A percentile compares a stretch with the other conserved stretches of the same genome.
These are phyloP conservation scores for Arctocebus calabarensis DNA, from an alignment of 2,797 vertebrate species.

Conservation along the genomic window DNA sequence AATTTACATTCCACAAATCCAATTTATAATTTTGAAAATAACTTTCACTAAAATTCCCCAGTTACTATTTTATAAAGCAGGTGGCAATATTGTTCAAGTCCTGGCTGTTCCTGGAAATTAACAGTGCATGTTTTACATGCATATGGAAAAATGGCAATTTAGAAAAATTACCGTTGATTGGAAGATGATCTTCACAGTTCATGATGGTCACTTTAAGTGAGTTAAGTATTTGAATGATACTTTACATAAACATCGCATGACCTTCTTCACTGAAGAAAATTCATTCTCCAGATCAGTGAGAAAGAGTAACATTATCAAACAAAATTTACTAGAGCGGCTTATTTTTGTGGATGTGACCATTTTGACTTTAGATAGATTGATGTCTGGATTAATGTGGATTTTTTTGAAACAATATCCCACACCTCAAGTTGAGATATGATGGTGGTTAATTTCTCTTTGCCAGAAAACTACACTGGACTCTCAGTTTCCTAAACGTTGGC, in stretches of 20 bases:
- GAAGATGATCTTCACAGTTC: slow-evolving; percentile 20
- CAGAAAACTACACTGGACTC: not conserved
- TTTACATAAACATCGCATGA: slow-evolving; percentile 18
- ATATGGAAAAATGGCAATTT: not conserved
- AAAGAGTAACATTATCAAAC: not conserved
- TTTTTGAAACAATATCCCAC: not conserved
- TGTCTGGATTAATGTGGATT: not conserved
- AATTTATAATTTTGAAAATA: slow-evolving; percentile 51
- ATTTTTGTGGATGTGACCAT: not conserved
- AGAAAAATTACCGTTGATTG: not conserved
- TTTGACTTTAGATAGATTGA: not conserved
- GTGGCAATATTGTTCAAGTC: not conserved
- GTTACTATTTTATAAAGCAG: slow-evolving; percentile 27
- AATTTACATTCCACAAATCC: not conserved
- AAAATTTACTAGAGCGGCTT: not conserved
- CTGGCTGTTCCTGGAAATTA: not conserved
- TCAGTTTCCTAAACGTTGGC: slow-evolving; percentile 17
- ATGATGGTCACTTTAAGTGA: not conserved
- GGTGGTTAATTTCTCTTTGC: not conserved
- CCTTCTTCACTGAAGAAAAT: slow-evolving; percentile 42
- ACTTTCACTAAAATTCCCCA: not conserved
- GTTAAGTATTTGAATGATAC: slow-evolving; percentile 14
- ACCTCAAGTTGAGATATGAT: not conserved
- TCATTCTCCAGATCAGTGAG: not conserved
- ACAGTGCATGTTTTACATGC: too few relatives aligned